These are phyloP conservation scores for Globodera rostochiensis DNA, from an alignment of 1,140 invertebrate genomes.

Conservation along the genomic window DNA sequence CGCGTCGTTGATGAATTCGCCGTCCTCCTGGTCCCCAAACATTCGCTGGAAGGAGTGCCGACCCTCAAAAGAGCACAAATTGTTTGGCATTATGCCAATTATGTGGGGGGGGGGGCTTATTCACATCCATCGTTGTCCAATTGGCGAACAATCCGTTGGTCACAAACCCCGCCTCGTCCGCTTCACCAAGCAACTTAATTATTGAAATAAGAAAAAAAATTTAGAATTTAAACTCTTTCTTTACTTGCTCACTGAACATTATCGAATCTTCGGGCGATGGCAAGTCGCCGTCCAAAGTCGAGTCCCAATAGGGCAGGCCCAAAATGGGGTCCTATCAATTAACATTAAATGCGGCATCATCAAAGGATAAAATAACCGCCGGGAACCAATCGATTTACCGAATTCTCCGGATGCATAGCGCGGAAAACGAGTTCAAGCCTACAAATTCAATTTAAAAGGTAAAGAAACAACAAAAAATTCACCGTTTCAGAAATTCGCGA, in stretches of 20 bases:
- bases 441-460: neutral
- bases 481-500: slow-evolving; percentile 56
- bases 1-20: slow-evolving; percentile 57
- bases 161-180: slow-evolving; percentile 49
- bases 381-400: slow-evolving; percentile 3
- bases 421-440: slow-evolving; percentile 43
- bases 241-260: slow-evolving; percentile 57
- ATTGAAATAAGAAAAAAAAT: neutral
- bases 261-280: slow-evolving; percentile 64
- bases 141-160: slow-evolving; percentile 53
- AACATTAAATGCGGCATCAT: neutral
- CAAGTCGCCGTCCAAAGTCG: slow-evolving; percentile 64
- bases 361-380: too few relatives aligned
- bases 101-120: neutral
- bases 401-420: slow-evolving; percentile 49
- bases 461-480: neutral
- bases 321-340: slow-evolving; percentile 45
- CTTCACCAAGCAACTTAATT: slow-evolving; percentile 59
- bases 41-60: slow-evolving; percentile 51
- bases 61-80: slow-evolving; percentile 28
- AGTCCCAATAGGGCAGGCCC: slow-evolving; percentile 67
- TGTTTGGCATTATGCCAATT: neutral
- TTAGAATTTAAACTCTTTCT: neutral
- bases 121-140: slow-evolving; percentile 57
- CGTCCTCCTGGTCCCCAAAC: slow-evolving; percentile 49